These are phyloP conservation scores for Adelphocoris suturalis DNA, from an alignment of 2,888 invertebrate genomes.

Conservation along the genomic window DNA sequence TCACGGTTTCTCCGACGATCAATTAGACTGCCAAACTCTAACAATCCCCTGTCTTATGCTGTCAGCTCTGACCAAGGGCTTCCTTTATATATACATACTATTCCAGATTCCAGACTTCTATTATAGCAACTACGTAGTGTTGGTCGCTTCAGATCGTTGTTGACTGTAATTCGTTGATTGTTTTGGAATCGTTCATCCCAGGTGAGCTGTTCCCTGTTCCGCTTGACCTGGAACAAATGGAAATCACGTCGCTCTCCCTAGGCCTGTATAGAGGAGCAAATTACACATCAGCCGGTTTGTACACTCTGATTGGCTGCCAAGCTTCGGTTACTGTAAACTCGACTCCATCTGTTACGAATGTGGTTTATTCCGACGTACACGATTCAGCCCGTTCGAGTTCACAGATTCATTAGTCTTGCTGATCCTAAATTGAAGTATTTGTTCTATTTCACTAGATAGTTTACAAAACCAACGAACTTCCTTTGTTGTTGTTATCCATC, in stretches of 20 bases:
- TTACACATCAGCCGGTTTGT: slow-evolving; percentile 14
- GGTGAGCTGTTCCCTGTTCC: neutral
- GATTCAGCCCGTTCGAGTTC: neutral
- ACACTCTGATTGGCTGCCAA: neutral
- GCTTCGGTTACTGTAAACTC: neutral
- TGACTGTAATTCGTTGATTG: neutral
- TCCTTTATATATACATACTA: no score
- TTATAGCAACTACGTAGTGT: neutral
- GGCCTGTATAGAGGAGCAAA: neutral
- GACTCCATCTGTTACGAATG: neutral
- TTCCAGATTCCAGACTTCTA: no score
- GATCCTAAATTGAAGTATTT: neutral
- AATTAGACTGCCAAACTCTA: no score
- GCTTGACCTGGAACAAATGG: slow-evolving; percentile 16
- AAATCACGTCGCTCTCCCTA: neutral
- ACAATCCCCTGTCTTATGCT: no score
- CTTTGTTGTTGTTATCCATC: no score
- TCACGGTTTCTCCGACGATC: no score
- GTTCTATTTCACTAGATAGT: no score
- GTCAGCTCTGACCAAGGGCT: no score
- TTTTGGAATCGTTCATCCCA: neutral
- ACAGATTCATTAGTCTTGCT: neutral
- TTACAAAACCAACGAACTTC: no score
- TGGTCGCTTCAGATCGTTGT: neutral
- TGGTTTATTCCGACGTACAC: neutral